Base-by-base conservation (phyloP, 2,113 vertebrate genomes). In the Nymphicus hollandicus region DNA sequence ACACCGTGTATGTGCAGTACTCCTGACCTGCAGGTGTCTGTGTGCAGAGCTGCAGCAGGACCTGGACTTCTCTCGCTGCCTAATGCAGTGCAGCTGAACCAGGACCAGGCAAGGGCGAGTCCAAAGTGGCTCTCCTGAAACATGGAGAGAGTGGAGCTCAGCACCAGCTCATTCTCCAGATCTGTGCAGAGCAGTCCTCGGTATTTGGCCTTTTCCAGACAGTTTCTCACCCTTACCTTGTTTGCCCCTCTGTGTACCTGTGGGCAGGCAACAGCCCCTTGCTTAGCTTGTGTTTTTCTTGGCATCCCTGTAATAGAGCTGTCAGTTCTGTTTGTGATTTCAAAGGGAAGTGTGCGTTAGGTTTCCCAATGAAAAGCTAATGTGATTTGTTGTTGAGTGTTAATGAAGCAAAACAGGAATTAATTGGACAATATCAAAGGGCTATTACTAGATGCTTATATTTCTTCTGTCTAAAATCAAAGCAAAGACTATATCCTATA, bases 381-480 rank as follows among this genome's bases (percentile, higher is more conserved):
- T 37, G 53, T 71, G 66, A 6, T 82, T 90, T 44, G 56, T 86
- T 70, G 37, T 14, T 44, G 61, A 53, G 72, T 4, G 1, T 63
- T 94, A 82, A 71, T 31, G 89, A 86, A 82, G 86, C 37, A 63
- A 82, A 33, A 2, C 17, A 27, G 89, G 82, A 86, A 78, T 92
- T 95, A 95, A 95, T 95, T 95, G 86, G 79, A 16, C 13, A 11
- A 63, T 86, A 85, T 95, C 86, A 94, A 88, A 85, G 73, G 18
- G 73, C 35, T 73, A 0, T n/a, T 7, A 25, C 2, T 19, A n/a
- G 49, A n/a, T 49, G 76, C 46, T 94, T 24, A 10, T 7, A 7
- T 63, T 82, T 79, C 82, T 76, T 58, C 66, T 79, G 55, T 31
- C n/a, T 29, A n/a, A 63, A 86, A 58, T 63, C 74, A 92, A 88